Percentiles rank a stretch among this genome's conserved stretches.
Evolutionary conservation across 2,113 vertebrate species (phyloP).

Genomic region (Eulemur rufifrons): DNA sequence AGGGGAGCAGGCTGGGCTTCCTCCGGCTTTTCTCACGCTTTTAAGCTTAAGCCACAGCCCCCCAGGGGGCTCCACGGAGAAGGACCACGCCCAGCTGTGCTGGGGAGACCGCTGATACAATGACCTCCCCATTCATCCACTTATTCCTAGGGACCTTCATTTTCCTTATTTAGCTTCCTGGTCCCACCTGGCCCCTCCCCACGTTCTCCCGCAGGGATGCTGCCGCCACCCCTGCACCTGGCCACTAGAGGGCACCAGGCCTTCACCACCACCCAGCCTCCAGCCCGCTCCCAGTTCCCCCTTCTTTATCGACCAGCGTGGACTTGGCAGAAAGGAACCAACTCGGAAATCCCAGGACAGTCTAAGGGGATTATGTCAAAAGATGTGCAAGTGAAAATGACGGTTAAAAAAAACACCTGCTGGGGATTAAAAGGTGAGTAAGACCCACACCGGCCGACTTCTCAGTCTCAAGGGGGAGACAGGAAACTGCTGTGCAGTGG

Average conservation of each 20-base stretch:
- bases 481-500: no score
- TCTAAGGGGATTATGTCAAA: not conserved
- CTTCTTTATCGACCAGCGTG: not conserved
- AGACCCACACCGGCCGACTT: not conserved
- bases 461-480: not conserved
- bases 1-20: not conserved
- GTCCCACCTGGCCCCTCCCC: not conserved
- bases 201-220: not conserved
- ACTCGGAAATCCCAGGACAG: not conserved
- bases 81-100: not conserved
- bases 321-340: not conserved
- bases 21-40: not conserved
- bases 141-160: not conserved
- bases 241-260: constrained; percentile 54
- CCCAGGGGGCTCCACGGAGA: not conserved
- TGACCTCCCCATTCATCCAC: not conserved
- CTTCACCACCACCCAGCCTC: not conserved
- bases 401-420: not conserved
- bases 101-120: not conserved
- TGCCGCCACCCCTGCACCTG: constrained; percentile 42
- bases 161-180: rapidly evolving
- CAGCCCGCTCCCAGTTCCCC: not conserved
- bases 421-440: not conserved
- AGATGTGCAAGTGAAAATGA: not conserved
- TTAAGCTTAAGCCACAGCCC: not conserved